Evolutionary conservation across 2,888 invertebrate genomes (phyloP), one percentile per base, ranked within the genome.

Genomic region (Tortricodes alternella): DNA sequence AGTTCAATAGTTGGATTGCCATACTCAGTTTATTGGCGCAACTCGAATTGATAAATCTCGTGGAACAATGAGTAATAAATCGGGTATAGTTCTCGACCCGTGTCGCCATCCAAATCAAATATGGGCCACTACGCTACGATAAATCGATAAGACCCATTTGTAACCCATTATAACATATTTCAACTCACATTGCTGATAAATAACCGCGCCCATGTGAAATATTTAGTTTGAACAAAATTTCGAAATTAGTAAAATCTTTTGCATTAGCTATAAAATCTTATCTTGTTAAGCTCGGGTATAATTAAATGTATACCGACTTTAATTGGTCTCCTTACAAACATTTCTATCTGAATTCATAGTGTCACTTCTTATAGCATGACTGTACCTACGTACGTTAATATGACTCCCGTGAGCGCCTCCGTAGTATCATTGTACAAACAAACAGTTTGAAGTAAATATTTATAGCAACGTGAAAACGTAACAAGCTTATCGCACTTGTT

Each of bases 321-420:
- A 21, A 21, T 4, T 21, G n/a, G n/a, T n/a, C n/a, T n/a, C 2
- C 21, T 5, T 21, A 21, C 21, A 4, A 3, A 3, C 3, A 4
- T 21, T 21, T 21, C 3, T 11, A 29, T 11, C 11, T 29, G 29
- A 29, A 3, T n/a, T 27, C 29, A 11, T 29, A 9, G n/a, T 11
- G n/a, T n/a, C n/a, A n/a, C 29, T 4, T 11, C 29, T n/a, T 29
- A 29, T 11, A 9, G 5, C n/a, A 5, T 5, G 29, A 11, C 11
- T 29, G 29, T 29, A 24, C 15, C 9, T 46, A 55, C 55, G 44
- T 34, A 60, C 37, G 61, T 46, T 48, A 55, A 63, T 57, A 57
- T 46, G 53, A 67, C 68, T 73, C 80, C 80, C 76, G 65, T 53
- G 60, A 58, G 78, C 60, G 77, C 82, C 81, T 75, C 77, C 50